These are phyloP conservation scores for Hydrozoanthus gracilis DNA, from an alignment of 92 coral and sea anemone genomes.

Conservation along the genomic window DNA sequence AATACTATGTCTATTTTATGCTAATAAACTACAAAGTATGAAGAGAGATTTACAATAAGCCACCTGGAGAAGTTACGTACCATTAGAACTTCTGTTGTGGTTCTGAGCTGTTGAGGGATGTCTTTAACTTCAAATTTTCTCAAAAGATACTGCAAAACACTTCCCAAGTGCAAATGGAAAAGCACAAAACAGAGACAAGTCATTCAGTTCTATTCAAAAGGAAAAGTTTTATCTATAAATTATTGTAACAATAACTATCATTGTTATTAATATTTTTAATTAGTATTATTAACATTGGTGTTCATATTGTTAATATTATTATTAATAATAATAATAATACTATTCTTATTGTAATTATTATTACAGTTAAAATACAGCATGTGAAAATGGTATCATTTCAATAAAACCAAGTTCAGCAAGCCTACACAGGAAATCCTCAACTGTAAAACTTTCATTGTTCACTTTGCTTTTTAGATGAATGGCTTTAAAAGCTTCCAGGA, in stretches of 20 bases:
- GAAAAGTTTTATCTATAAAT: not conserved
- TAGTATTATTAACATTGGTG: not conserved
- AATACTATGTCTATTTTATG: not conserved
- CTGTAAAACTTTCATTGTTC: not conserved
- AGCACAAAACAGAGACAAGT: constrained; percentile 11
- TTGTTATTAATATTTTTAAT: not conserved
- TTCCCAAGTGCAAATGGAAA: constrained; percentile 29
- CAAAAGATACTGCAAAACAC: constrained; percentile 27
- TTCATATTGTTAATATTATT: not conserved
- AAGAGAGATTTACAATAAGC: not conserved
- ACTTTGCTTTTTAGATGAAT: not conserved
- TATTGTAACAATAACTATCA: not conserved
- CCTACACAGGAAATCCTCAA: not conserved
- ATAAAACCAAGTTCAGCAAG: constrained; percentile 28
- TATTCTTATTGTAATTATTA: too few relatives aligned
- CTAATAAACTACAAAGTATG: not conserved
- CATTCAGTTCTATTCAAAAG: constrained; percentile 11
- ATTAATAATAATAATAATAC: not conserved
- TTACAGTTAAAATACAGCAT: too few relatives aligned
- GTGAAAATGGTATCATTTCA: constrained; percentile 37
- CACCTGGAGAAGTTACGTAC: not conserved
- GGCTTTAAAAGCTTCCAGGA: constrained; percentile 43
- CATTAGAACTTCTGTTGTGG: not conserved
- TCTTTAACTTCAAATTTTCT: not conserved
- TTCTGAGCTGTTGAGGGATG: constrained; percentile 1